Percentiles rank a stretch among this genome's conserved stretches.
Conservation (phyloP, 2,888 invertebrate species). For the Blastobasis adustella region DNA sequence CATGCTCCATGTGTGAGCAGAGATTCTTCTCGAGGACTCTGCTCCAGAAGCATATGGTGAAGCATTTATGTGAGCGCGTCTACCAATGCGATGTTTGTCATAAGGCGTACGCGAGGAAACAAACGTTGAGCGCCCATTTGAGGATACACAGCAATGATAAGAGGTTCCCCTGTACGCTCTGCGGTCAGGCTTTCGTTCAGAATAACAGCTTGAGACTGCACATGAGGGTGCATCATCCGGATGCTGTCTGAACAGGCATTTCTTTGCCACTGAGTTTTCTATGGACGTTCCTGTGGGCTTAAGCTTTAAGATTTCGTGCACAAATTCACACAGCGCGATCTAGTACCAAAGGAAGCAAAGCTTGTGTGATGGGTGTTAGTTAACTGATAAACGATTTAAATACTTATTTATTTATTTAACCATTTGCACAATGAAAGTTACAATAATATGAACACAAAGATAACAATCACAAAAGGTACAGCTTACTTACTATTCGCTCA, state of each 20-base stretch:
- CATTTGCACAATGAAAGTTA: too few species aligned
- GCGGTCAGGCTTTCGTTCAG: slow-evolving; percentile 73
- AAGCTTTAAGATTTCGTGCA: too few species aligned
- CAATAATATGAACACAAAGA: too few species aligned
- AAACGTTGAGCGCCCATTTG: slow-evolving; percentile 62
- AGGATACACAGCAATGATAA: slow-evolving; percentile 68
- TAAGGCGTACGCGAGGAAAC: slow-evolving; percentile 73
- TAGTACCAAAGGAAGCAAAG: too few species aligned
- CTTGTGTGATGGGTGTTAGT: too few species aligned
- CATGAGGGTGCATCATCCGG: slow-evolving; percentile 63
- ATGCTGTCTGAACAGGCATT: not conserved
- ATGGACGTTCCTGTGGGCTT: too few species aligned
- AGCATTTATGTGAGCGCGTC: slow-evolving; percentile 71
- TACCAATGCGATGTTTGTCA: slow-evolving; percentile 72
- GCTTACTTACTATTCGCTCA: too few species aligned
- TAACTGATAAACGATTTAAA: too few species aligned
- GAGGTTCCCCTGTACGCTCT: slow-evolving; percentile 66
- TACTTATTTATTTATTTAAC: too few species aligned
- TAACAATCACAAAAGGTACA: too few species aligned
- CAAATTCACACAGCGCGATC: too few species aligned
- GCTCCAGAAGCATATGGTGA: slow-evolving; percentile 70
- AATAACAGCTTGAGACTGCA: slow-evolving; percentile 74
- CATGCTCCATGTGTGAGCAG: slow-evolving; percentile 63
- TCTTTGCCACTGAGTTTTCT: not conserved
- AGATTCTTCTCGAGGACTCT: slow-evolving; percentile 67